Conservation (phyloP, 2,797 vertebrate genomes). For the Mastacembelus armatus region DNA sequence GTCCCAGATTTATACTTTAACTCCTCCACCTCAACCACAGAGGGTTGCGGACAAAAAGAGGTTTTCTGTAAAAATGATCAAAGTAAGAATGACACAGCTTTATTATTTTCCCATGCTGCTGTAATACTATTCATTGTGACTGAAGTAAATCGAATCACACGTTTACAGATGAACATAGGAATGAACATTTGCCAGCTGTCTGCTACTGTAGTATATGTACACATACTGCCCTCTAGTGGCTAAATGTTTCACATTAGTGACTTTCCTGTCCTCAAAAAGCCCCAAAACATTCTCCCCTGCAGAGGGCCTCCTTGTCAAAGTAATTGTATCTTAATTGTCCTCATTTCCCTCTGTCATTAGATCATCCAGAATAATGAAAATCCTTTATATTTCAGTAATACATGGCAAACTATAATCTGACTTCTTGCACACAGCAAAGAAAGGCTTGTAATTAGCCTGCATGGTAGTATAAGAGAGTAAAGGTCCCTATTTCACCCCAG, state of each 20-base stretch:
- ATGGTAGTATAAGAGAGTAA: conserved; percentile 34
- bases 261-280: neutral
- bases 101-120: neutral
- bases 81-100: too few species aligned
- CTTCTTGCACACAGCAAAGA: conserved; percentile 19
- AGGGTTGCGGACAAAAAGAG: neutral
- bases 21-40: neutral
- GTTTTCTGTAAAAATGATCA: neutral
- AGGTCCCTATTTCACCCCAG: conserved; percentile 8
- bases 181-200: neutral
- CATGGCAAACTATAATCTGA: neutral
- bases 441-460: neutral
- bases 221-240: conserved; percentile 62
- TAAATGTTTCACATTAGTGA: neutral
- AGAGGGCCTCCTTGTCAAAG: conserved; percentile 73
- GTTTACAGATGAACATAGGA: neutral
- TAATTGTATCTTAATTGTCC: conserved; percentile 14
- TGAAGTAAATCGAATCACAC: neutral
- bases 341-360: neutral
- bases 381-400: neutral
- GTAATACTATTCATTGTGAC: too few species aligned
- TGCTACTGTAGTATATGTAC: neutral
- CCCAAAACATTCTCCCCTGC: conserved; percentile 33
- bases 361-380: conserved; percentile 3
- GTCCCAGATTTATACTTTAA: neutral